Evolutionary conservation across 1,140 invertebrate species (phyloP).

Genomic region (Rhizoglyphus robini): DNA sequence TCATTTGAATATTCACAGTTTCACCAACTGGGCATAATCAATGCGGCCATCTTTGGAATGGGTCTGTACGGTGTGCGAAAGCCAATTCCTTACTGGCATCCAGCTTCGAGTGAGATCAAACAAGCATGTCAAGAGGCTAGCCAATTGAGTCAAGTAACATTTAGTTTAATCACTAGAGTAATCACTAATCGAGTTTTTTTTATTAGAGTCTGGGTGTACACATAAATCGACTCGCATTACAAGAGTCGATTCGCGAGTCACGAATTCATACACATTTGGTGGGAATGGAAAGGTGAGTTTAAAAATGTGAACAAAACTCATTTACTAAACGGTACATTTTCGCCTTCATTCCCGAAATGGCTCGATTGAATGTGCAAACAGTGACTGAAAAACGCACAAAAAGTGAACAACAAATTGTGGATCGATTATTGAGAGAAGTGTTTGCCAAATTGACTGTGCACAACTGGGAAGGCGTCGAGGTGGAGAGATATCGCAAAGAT

Average conservation of each 20-base stretch:
- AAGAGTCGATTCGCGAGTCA: constrained; percentile 29
- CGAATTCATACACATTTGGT: constrained; percentile 31
- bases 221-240: constrained; percentile 31
- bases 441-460: background rate
- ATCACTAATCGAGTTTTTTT: background rate
- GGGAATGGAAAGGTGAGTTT: constrained; percentile 31
- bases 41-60: constrained; percentile 63
- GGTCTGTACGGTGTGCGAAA: constrained; percentile 54
- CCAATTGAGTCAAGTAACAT: constrained; percentile 34
- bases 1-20: constrained; percentile 37
- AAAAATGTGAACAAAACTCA: too few species aligned
- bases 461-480: constrained; percentile 17
- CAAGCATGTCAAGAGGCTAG: constrained; percentile 35
- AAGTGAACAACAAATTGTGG: constrained; percentile 28
- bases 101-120: constrained; percentile 52
- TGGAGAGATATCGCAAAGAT: constrained; percentile 2
- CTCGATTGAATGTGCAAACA: constrained; percentile 29
- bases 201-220: constrained; percentile 30
- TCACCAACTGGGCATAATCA: constrained; percentile 60
- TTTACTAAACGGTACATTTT: too few species aligned
- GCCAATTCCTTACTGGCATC: constrained; percentile 56
- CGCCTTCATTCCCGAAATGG: constrained; percentile 28
- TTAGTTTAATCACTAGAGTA: background rate
- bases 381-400: constrained; percentile 23
- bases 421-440: constrained; percentile 31